Evolutionary conservation across 2,797 vertebrate genomes (phyloP), one percentile per base, ranked within the genome.

Genomic region (Sebastes baramenuke): DNA sequence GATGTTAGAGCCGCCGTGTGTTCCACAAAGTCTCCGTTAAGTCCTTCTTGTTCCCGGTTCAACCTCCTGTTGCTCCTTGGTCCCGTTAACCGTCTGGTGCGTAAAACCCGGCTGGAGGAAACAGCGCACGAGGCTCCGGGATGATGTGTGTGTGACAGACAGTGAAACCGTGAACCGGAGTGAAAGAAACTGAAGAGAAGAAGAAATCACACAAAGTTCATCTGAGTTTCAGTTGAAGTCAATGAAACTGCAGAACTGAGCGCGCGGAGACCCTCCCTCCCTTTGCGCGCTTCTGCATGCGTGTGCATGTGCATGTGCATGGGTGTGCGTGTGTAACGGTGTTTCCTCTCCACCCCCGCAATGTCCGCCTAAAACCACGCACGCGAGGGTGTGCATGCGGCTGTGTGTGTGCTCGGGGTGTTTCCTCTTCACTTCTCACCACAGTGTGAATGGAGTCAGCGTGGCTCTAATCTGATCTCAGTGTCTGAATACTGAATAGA

Each of bases 51-150:
- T 10, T 27, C 49, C 59, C 32, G 52, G 61, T 30, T 16, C 38
- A 80, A 55, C 73, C 85, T 71, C 87, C 90, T 87, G 92, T 88
- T 91, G 90, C 87, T 62, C 55, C 49, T 42, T 25, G 3, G 61
- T 61, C 65, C 61, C 71, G 27, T 64, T 27, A 36, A 78, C 38
- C 8, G 80, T 77, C 73, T 38, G 11, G 69, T 70, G 79, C 77
- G 54, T 67, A 9, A 70, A 69, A 36, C 42, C 42, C 38, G 29
- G 38, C 54, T 13, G 29, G 49, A 59, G 34, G n/a, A 10, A 24
- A 6, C n/a, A 25, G 36, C 66, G 55, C 85, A 62, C 82, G 84
- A 80, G 79, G 52, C 22, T 54, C 13, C 0, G 29, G 9, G 36
- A 10, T 27, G 38, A 20, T 55, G 34, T 5, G 11, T 55, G 34